Base-by-base conservation (phyloP, 2,113 vertebrate species). In the Gnathonemus echidnorhynchus region DNA sequence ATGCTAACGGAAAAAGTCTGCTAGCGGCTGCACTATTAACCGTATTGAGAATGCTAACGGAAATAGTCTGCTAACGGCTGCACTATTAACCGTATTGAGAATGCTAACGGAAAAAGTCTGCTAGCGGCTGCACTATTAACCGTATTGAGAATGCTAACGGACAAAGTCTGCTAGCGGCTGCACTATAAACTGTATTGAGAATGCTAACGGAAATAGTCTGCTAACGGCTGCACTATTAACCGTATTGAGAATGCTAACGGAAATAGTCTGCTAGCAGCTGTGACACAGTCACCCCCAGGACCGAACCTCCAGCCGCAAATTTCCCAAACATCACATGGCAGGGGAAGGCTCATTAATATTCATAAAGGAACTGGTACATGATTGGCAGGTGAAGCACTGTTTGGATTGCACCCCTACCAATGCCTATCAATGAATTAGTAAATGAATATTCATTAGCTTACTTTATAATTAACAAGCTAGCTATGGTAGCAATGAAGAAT, bases 81-180 rank as follows among this genome's bases (percentile, higher is more conserved):
- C 92, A 93, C 93, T 94, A 95, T 94, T 95, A 95, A 95, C 90
- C 91, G 89, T 83, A 56, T 91, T 89, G 88, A 86, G 93, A 94
- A 93, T 80, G 89, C 92, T 92, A 94, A 94, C 93, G 90, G 86
- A 92, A 89, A 89, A 90, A 92, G 93, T 93, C 94, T 92, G 90
- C 92, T 95, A 95, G 93, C 94, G 94, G 95, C 95, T 94, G 91
- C 92, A 93, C 93, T 94, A 95, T 94, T 94, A 95, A 95, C 90
- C 91, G 89, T 83, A 53, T 91, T 89, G 89, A 87, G 93, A 94
- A 93, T 83, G 89, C 92, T 93, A 94, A 94, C 93, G 90, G 86
- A 92, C 88, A 90, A 90, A 92, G 93, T 93, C 94, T 92, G 94
- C 89, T 70, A 95, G 92, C 93, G 93, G 93, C 92, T 94, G 91